Conservation (phyloP, 2,797 vertebrate genomes). For the Eremophila alpestris region DNA sequence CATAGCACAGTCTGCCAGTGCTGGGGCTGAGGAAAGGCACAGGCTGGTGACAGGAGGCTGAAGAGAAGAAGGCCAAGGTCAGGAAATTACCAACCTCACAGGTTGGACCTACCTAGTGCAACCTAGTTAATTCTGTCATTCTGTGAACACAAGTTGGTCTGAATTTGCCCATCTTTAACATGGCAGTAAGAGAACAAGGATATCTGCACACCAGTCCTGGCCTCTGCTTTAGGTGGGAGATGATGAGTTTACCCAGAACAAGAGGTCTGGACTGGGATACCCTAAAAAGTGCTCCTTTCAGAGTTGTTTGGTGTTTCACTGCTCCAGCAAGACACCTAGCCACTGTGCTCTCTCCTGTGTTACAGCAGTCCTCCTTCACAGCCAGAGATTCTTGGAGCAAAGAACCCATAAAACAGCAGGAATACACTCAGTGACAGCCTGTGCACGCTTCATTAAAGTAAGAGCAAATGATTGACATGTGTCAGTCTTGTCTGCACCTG, state of each 20-base stretch:
- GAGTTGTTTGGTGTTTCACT: background rate
- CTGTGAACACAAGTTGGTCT: background rate
- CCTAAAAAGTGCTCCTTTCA: background rate
- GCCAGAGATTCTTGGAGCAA: background rate
- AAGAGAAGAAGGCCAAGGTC: background rate
- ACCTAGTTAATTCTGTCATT: background rate
- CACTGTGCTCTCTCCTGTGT: background rate
- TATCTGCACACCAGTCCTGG: background rate
- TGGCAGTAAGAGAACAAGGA: background rate
- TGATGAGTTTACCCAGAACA: background rate
- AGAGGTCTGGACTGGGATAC: background rate
- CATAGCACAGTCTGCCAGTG: background rate
- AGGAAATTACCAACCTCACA: background rate
- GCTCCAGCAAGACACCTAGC: background rate
- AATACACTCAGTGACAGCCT: background rate
- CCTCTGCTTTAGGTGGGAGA: background rate
- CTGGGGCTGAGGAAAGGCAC: background rate
- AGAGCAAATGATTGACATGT: background rate
- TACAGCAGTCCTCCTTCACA: background rate
- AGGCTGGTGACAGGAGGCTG: background rate
- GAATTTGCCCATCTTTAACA: background rate
- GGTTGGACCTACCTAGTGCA: background rate
- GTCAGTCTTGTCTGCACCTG: constrained; percentile 5
- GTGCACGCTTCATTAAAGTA: background rate
- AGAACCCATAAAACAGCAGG: background rate